A percentile compares a stretch with the other conserved stretches of the same genome.
phyloP scores from a whole-genome alignment of 2,888 invertebrate species.

The Agrilus mali region DNA sequence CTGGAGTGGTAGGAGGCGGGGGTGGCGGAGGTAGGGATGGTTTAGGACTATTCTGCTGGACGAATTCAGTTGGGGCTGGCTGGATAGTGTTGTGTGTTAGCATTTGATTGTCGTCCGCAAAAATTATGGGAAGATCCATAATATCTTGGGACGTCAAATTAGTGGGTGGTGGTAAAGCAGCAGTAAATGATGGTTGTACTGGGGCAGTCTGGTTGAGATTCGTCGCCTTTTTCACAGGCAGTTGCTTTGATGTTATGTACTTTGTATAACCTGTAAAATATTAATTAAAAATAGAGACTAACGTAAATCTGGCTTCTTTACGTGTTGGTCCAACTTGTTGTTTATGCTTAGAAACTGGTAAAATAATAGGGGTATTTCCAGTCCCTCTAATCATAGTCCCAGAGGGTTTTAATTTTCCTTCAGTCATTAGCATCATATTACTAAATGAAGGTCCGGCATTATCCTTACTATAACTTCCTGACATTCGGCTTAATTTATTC shows the following conservation, averaged over 20 bases:
- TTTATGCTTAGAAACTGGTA: conserved; percentile 12
- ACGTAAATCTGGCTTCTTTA: not conserved
- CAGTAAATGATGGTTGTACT: conserved; percentile 12
- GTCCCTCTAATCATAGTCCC: conserved; percentile 14
- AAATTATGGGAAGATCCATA: conserved; percentile 52
- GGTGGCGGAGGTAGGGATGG: conserved; percentile 3
- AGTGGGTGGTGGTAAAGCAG: conserved; percentile 27
- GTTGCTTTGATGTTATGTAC: conserved; percentile 29
- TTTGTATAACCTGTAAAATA: conserved; percentile 20
- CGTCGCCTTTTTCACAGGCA: conserved; percentile 21
- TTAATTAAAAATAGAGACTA: not conserved
- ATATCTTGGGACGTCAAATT: conserved; percentile 43
- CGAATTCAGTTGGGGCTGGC: conserved; percentile 7
- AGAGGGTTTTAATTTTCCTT: conserved; percentile 24
- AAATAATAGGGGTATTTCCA: conserved; percentile 15
- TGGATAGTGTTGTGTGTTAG: conserved; percentile 21
- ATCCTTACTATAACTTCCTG: no score
- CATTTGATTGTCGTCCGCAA: conserved; percentile 43
- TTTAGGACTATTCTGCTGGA: conserved; percentile 4
- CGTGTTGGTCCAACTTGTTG: no score
- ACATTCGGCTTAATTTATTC: conserved; percentile 20
- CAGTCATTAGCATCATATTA: conserved; percentile 27
- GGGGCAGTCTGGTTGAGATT: conserved; percentile 16
- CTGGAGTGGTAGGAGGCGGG: conserved; percentile 9
- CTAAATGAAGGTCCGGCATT: conserved; percentile 13